A percentile compares a stretch with the other conserved stretches of the same genome.
Conservation (phyloP, 1,140 invertebrate genomes). For the Zeugodacus cucurbitae region DNA sequence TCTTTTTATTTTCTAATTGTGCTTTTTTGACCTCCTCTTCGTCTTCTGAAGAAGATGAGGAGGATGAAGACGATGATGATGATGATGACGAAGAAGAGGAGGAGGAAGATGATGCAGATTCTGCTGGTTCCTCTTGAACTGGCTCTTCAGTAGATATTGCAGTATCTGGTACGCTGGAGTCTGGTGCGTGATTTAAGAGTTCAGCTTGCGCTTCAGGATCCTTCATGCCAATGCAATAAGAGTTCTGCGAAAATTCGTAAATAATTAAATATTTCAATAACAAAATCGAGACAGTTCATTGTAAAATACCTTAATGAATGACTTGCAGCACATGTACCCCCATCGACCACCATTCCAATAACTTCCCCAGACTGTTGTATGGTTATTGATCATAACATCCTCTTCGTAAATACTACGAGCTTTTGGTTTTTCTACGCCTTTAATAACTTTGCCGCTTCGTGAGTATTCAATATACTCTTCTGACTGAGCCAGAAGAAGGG, state of each 20-base stretch:
- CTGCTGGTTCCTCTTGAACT: slow-evolving; percentile 13
- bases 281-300: slow-evolving; percentile 64
- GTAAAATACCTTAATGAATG: slow-evolving; percentile 79
- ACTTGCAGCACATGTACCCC: slow-evolving; percentile 97
- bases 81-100: slow-evolving; percentile 43
- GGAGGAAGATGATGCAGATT: slow-evolving; percentile 50
- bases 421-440: slow-evolving; percentile 87
- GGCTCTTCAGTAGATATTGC: slow-evolving; percentile 45
- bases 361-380: slow-evolving; percentile 95
- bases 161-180: slow-evolving; percentile 45
- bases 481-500: slow-evolving; percentile 91
- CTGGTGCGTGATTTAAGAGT: neutral
- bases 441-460: slow-evolving; percentile 85
- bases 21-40: slow-evolving; percentile 58
- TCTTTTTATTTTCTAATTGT: slow-evolving; percentile 71
- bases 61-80: slow-evolving; percentile 55
- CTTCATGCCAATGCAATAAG: slow-evolving; percentile 66
- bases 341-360: slow-evolving; percentile 92
- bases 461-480: slow-evolving; percentile 98
- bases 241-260: slow-evolving; percentile 64
- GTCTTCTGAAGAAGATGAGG: slow-evolving; percentile 50
- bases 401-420: slow-evolving; percentile 91
- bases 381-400: slow-evolving; percentile 92
- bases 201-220: slow-evolving; percentile 53
- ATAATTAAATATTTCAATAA: neutral